Evolutionary conservation across 1,140 invertebrate genomes (phyloP), one percentile per base, ranked within the genome.

Genomic region (Dendrolimus kikuchii): DNA sequence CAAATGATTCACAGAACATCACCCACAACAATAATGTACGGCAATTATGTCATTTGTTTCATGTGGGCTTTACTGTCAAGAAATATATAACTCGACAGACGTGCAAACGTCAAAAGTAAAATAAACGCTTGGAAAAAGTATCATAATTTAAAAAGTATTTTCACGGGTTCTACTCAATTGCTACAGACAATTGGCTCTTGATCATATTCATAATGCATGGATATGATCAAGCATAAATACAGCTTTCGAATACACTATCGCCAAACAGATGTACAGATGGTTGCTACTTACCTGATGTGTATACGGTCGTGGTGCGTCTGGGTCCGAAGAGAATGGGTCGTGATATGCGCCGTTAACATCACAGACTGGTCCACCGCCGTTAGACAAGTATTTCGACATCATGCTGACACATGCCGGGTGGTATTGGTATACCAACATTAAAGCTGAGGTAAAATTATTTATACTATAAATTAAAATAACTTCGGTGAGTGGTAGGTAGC

Each of bases 361-460:
- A 2, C 59, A 38, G 0, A 46, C 53, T 5, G 58, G 60, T 5
- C 63, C 52, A 5, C 60, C 63, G 3, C 57, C 71, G 3, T 67
- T 66, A 4, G 65, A 63, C 37, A 88, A 55, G 88, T 98, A 96
- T 74, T 94, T 93, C 54, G 90, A 90, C 86, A 97, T 90, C 55
- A 99, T 81, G 0, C 96, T 98, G 68, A 96, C 93, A 47, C 96
- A 94, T 39, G 93, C 93, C 38, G 98, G 94, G 89, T 97, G 95
- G 81, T 96, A 99, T 77, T 99, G 97, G 85, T 98, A 99, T 48
- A 98, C 96, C 88, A 99, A 96, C 63, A 99, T 91, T 87, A 99
- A 92, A 49, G 98, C 96, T 98, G 83, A 40, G 89, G 91, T 49
- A 66, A 55, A 51, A 47, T 41, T 41, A 56, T 7, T 46, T 36